Conservation (phyloP, 2,888 invertebrate species). For the Aphodius granarius region DNA sequence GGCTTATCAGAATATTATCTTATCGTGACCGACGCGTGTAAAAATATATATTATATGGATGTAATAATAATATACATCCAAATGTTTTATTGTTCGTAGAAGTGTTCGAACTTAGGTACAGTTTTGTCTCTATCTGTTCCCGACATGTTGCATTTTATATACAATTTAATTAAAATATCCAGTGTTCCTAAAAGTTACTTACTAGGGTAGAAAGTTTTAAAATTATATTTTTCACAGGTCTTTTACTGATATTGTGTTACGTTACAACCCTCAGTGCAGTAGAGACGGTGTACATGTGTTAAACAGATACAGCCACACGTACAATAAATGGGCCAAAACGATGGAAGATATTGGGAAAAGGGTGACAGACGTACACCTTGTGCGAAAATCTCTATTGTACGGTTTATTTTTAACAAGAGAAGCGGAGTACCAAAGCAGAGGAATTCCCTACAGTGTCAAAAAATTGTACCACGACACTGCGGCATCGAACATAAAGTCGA, state of each 20-base stretch:
- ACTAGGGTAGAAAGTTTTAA: too few relatives aligned
- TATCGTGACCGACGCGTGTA: too few relatives aligned
- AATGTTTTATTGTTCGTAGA: too few relatives aligned
- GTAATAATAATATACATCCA: too few relatives aligned
- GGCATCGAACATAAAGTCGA: slow-evolving; percentile 38
- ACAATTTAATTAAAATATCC: too few relatives aligned
- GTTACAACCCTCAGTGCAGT: not conserved
- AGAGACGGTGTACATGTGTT: not conserved
- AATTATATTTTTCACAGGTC: not conserved
- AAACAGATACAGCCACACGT: not conserved
- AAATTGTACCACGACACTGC: slow-evolving; percentile 42
- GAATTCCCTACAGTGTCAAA: slow-evolving; percentile 19
- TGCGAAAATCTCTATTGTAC: slow-evolving; percentile 28
- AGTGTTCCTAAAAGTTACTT: too few relatives aligned
- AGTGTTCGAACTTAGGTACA: too few relatives aligned
- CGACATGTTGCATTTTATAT: too few relatives aligned
- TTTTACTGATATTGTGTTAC: not conserved
- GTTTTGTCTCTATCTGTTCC: too few relatives aligned
- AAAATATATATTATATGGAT: too few relatives aligned
- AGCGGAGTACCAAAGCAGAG: slow-evolving; percentile 37
- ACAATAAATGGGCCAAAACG: not conserved
- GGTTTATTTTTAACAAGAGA: slow-evolving; percentile 39
- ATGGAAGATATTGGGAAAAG: not conserved
- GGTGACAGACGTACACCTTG: not conserved
- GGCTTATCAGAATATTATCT: too few relatives aligned